phyloP scores from a whole-genome alignment of 2,797 vertebrate genomes.

The Pempheris klunzingeri region DNA sequence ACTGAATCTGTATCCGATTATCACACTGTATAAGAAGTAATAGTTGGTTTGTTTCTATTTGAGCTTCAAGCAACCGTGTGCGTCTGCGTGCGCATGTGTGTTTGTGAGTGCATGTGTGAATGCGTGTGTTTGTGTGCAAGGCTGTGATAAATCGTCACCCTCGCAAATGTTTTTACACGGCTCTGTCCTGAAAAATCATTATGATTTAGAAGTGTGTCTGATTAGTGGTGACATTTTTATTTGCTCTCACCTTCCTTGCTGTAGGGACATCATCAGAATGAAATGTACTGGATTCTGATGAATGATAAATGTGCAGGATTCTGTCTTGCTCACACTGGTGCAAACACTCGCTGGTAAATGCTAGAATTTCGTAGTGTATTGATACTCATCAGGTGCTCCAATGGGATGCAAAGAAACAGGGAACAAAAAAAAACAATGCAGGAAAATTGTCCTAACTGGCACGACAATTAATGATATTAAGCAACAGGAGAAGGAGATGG shows the following conservation, averaged over 20 bases:
- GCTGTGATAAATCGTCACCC: conserved; percentile 51
- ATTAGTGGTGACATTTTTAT: conserved; percentile 51
- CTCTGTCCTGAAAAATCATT: conserved; percentile 48
- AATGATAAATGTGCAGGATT: conserved; percentile 30
- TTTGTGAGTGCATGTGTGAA: neutral
- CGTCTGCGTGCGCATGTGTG: conserved; percentile 11
- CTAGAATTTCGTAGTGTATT: neutral
- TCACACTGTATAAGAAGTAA: conserved; percentile 31
- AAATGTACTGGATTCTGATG: conserved; percentile 31
- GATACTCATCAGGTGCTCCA: neutral
- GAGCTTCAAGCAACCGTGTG: conserved; percentile 15
- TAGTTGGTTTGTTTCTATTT: conserved; percentile 60
- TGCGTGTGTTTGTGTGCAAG: neutral
- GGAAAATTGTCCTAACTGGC: neutral
- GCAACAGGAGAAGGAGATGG: neutral
- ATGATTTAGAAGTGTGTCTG: conserved; percentile 60
- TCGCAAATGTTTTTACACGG: conserved; percentile 51
- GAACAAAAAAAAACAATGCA: neutral
- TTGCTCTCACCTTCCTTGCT: conserved; percentile 11
- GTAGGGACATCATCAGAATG: conserved; percentile 31
- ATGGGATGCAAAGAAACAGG: neutral
- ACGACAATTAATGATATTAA: neutral
- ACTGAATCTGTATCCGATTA: conserved; percentile 52
- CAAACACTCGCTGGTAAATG: conserved; percentile 8
- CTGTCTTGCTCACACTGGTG: conserved; percentile 9